Base-by-base conservation (phyloP, 1,140 invertebrate genomes). In the Coenobita brevimanus region DNA sequence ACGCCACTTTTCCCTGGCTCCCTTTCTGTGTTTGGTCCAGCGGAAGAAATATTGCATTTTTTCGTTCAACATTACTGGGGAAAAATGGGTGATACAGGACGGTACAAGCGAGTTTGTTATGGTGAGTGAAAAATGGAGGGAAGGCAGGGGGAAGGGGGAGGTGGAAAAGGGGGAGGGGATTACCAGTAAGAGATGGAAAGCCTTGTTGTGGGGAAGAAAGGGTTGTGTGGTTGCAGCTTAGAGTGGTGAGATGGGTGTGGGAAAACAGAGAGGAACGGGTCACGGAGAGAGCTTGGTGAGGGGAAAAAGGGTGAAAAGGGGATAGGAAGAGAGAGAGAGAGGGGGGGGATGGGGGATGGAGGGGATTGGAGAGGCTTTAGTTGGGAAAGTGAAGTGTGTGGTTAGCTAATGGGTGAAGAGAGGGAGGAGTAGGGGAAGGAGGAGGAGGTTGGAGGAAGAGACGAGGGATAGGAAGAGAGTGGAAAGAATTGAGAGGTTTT, bases 161-260 rank as follows among this genome's bases (percentile, higher is more conserved):
- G 24, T 69, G 67, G 15, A 17, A 17, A 17, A 30, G 67, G 33
- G 27, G 67, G 6, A 15, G 3, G 67, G 4, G 67, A 21, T 62
- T 4, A 62, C 4, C 3, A 21, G 21, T 17, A 3, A 3, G 27
- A 21, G 3, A n/a, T 21, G 60, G 3, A 21, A 21, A 6, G 60
- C n/a, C n/a, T n/a, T n/a, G n/a, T n/a, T n/a, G n/a, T n/a, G n/a
- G n/a, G n/a, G n/a, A n/a, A n/a, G n/a, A n/a, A n/a, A n/a, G n/a
- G n/a, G n/a, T n/a, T n/a, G n/a, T n/a, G n/a, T n/a, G n/a, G n/a
- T n/a, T n/a, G n/a, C n/a, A n/a, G n/a, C n/a, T n/a, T n/a, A n/a
- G n/a, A n/a, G n/a, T n/a, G n/a, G n/a, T 71, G 67, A 71, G 67
- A 17, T 71, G 67, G 41, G 67, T 71, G 67, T 38, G 36, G 67